phyloP scores from a whole-genome alignment of 2,888 invertebrate species.

The Odontocolon sp. region DNA sequence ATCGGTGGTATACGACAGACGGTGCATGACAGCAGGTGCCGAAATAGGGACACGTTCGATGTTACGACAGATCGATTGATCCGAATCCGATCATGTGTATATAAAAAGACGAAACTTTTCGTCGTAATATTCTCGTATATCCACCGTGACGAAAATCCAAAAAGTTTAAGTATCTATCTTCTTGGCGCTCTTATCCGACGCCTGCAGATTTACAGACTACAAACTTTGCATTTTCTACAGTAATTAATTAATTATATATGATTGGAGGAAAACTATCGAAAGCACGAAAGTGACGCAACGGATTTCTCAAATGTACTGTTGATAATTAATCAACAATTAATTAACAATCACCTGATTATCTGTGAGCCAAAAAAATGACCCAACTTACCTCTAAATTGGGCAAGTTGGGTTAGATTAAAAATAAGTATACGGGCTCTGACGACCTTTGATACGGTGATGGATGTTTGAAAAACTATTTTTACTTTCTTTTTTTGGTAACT shows the following conservation, averaged over 20 bases:
- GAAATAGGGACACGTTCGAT: background rate
- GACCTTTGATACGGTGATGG: no score
- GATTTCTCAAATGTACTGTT: no score
- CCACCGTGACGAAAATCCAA: slow-evolving; percentile 22
- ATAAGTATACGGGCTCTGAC: no score
- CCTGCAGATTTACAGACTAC: slow-evolving; percentile 15
- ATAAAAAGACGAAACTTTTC: slow-evolving; percentile 27
- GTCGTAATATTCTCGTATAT: slow-evolving; percentile 10
- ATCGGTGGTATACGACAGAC: background rate
- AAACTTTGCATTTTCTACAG: background rate
- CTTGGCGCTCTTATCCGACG: background rate
- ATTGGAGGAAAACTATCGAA: background rate
- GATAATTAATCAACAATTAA: no score
- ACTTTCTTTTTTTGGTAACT: no score
- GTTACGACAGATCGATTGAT: background rate
- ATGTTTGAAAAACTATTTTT: no score
- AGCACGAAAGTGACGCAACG: background rate
- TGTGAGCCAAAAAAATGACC: no score
- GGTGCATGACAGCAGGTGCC: background rate
- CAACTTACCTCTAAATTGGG: no score
- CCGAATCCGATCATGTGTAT: background rate
- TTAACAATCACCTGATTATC: no score
- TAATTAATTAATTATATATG: no score
- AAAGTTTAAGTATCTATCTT: slow-evolving; percentile 45
- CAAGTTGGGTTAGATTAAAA: no score